Evolutionary conservation across 2,888 invertebrate genomes (phyloP), one percentile per base, ranked within the genome.

Genomic region (Temnothorax ravouxi): DNA sequence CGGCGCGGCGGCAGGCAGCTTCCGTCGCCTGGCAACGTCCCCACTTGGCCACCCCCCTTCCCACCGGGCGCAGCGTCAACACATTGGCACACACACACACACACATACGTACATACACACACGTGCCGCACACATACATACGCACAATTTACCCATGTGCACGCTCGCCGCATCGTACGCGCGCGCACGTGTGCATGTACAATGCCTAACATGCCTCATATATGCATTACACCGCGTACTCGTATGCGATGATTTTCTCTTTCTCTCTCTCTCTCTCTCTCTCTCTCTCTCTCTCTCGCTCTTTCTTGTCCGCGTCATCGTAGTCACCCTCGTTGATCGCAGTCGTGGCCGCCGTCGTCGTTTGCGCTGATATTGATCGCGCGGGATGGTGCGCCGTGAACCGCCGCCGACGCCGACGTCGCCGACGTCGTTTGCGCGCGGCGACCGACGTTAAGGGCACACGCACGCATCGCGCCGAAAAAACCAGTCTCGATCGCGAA

Each of bases 21-120:
- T 94, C 94, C 95, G 95, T 94, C 94, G 95, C 94, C 90, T 94
- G 95, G 95, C 95, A 95, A 95, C 95, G 93, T 93, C 95, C 94
- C 92, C 93, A 50, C 79, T 79, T 47, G 34, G 91, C 88, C 88
- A 88, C 92, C 90, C 83, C 83, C 11, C 79, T 54, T 62, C 76
- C 74, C n/a, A 13, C 2, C 52, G 64, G 66, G 56, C 54, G 52
- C 66, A 72, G 2, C 62, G 59, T 61, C 66, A 34, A 62, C 56
- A 81, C 77, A 44, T 34, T 71, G 54, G 29, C 25, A 15, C 52
- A 13, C 25, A 15, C 41, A 41, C 25, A 15, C 52, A 13, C 25
- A 15, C 41, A 41, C 15, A 4, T 18, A 25, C n/a, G 8, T 18
- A 18, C 59, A 15, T 6, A 44, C 38, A 38, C 66, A 61, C 54